These are phyloP conservation scores for Oncorhynchus kisutch DNA, from an alignment of 2,113 vertebrate species.

Conservation along the genomic window DNA sequence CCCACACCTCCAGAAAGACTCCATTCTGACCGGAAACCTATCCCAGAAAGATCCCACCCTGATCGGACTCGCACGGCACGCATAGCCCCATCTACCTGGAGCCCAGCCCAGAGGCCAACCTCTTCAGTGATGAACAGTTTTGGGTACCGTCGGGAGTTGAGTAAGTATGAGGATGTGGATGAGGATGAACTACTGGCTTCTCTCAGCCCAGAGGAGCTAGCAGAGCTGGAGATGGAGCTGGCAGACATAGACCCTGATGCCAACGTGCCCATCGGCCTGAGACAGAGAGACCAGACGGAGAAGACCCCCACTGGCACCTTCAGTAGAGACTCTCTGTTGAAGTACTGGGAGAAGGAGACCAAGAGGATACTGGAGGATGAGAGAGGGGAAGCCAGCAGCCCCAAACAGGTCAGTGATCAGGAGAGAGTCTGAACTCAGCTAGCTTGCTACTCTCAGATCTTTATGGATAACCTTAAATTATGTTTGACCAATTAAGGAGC, in stretches of 20 bases:
- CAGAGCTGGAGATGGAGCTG: conserved; percentile 91
- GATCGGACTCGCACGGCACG: neutral
- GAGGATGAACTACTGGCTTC: conserved; percentile 95
- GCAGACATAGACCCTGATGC: conserved; percentile 89
- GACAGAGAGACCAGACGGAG: conserved; percentile 92
- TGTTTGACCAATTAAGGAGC: too few species aligned
- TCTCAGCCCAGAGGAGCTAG: conserved; percentile 89
- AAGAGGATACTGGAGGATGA: conserved; percentile 89
- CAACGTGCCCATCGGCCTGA: conserved; percentile 87
- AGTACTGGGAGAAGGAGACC: conserved; percentile 97
- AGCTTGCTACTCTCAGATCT: too few species aligned
- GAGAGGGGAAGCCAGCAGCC: conserved; percentile 61
- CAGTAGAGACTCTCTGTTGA: conserved; percentile 90
- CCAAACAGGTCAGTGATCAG: conserved; percentile 61
- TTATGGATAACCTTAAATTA: too few species aligned
- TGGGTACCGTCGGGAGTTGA: conserved; percentile 93
- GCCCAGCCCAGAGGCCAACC: neutral
- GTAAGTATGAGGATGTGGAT: conserved; percentile 97
- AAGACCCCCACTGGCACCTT: conserved; percentile 94
- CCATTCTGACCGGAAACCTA: neutral
- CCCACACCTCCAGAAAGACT: neutral
- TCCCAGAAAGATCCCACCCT: neutral
- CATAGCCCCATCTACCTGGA: neutral
- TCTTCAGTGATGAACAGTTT: conserved; percentile 85
- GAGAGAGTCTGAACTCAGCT: neutral